A percentile compares a stretch with the other conserved stretches of the same genome.
Conservation (phyloP, 1,140 invertebrate species). For the Drosophila chauvacae region DNA sequence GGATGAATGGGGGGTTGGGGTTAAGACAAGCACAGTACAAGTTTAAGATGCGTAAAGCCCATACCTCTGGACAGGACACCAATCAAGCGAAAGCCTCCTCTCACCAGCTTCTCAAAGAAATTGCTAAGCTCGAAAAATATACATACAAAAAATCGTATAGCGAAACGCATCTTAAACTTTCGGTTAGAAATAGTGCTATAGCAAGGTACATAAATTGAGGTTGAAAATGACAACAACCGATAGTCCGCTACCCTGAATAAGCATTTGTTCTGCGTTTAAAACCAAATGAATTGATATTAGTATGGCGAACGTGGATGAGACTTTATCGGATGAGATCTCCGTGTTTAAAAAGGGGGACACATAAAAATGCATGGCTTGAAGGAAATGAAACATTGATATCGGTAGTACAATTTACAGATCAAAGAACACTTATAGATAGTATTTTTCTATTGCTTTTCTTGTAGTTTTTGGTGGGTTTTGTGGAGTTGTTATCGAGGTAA, state of each 20-base stretch:
- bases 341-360: constrained; percentile 1
- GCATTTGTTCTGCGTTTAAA: constrained; percentile 19
- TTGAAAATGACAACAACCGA: constrained; percentile 21
- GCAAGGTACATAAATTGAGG: constrained; percentile 9
- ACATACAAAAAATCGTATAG: not conserved
- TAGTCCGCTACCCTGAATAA: constrained; percentile 34
- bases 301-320: constrained; percentile 9
- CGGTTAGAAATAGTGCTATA: constrained; percentile 1
- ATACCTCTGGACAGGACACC: not conserved
- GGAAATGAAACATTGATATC: constrained; percentile 39
- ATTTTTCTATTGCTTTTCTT: constrained; percentile 32
- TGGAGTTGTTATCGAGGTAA: constrained; percentile 45
- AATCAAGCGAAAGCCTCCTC: no score
- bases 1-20: constrained; percentile 8
- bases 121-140: not conserved
- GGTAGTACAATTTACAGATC: constrained; percentile 68
- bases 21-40: not conserved
- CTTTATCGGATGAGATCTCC: constrained; percentile 19
- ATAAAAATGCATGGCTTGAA: constrained; percentile 35
- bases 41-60: not conserved
- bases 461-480: constrained; percentile 11
- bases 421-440: constrained; percentile 73
- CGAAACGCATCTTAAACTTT: not conserved
- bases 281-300: constrained; percentile 30
- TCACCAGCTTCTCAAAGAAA: no score